Base-by-base conservation (phyloP, 1,140 invertebrate genomes). In the Elymnias hypermnestra region DNA sequence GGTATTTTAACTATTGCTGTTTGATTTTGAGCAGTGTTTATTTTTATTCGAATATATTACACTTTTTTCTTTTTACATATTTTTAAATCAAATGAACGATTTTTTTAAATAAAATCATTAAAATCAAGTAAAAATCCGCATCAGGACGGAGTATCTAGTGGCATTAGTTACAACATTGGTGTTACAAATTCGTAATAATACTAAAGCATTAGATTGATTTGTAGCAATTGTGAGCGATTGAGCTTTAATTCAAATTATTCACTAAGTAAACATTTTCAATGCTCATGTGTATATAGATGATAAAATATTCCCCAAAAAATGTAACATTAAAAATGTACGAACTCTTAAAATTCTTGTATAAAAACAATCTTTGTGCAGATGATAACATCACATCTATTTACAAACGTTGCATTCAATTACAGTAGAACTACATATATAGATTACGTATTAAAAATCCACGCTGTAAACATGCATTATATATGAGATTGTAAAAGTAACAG, bases 291-390 rank as follows among this genome's bases (percentile, higher is more conserved):
- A 50, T 46, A 60, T 29, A 39, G 19, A 49, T 56, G 52, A 42
- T 43, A 55, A 52, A 59, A 51, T 39, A 44, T 47, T 67, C 55
- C n/a, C n/a, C 61, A 74, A 78, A 70, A 68, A 33, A 15, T 40
- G 40, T 66, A 64, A 72, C 58, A 61, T 66, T 63, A 66, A 66
- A 70, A 73, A 74, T 72, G 60, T 69, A 45, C 57, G 56, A 68
- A 75, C 63, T 82, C 74, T 68, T 71, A 78, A 78, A 76, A 68
- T 56, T 57, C 51, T 51, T 65, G 60, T 76, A 73, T 65, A 72
- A 68, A 67, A 70, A 72, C 65, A 72, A 58, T 45, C 56, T 64
- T 71, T 33, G 67, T 68, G 61, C 66, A 51, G 49, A 55, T 56
- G 46, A 47, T 62, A 62, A 62, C 15, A 33, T 33, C 29, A 33